phyloP scores from a whole-genome alignment of 2,797 vertebrate species.

The Eulemur rubriventer region DNA sequence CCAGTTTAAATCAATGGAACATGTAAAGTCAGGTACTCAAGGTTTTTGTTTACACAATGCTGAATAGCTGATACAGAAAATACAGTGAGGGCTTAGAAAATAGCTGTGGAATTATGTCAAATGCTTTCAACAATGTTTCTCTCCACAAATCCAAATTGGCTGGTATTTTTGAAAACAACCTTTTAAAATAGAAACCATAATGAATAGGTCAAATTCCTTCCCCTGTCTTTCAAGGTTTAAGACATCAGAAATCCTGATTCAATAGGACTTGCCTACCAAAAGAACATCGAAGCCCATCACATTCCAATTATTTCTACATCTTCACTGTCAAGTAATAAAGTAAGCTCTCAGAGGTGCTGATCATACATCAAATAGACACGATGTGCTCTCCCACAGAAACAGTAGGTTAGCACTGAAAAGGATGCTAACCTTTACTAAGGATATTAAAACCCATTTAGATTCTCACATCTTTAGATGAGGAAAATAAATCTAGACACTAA shows the following conservation, averaged over 20 bases:
- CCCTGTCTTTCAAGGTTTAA: slow-evolving; percentile 7
- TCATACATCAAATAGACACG: slow-evolving; percentile 9
- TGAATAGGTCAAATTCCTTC: neutral
- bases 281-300: neutral
- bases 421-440: neutral
- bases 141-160: neutral
- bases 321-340: slow-evolving; percentile 37
- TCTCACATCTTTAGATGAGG: slow-evolving; percentile 26
- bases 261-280: neutral
- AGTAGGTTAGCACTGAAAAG: neutral
- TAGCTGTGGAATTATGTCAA: neutral
- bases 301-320: slow-evolving; percentile 44
- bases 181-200: slow-evolving; percentile 10
- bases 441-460: slow-evolving; percentile 56
- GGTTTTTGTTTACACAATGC: neutral
- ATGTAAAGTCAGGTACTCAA: neutral
- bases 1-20: neutral
- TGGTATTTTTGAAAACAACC: neutral
- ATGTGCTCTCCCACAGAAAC: neutral
- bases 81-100: neutral
- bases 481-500: slow-evolving; percentile 66
- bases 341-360: neutral
- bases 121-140: neutral
- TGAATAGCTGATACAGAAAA: neutral
- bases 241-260: neutral